phyloP scores from a whole-genome alignment of 1,140 invertebrate genomes.

The Cataglyphis hispanica region DNA sequence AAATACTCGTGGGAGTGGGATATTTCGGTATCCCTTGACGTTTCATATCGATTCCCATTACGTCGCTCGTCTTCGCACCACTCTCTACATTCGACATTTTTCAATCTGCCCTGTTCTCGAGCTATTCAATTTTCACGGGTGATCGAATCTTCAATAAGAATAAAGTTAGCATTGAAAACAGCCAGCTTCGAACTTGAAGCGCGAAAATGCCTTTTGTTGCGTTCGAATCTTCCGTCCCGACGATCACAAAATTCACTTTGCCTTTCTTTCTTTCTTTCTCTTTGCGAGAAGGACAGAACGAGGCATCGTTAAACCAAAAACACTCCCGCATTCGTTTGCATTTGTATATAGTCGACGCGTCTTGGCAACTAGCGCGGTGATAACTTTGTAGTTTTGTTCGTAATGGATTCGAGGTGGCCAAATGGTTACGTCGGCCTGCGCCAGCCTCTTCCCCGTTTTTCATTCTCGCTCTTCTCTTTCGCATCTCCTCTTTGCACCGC shows the following conservation, averaged over 20 bases:
- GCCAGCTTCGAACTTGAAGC: constrained; percentile 44
- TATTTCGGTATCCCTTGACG: not conserved
- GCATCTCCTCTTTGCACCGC: constrained; percentile 29
- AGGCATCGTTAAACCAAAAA: constrained; percentile 37
- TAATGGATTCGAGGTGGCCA: constrained; percentile 76
- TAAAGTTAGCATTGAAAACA: constrained; percentile 56
- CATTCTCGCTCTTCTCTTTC: not conserved
- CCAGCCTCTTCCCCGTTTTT: not conserved
- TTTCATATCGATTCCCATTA: constrained; percentile 27
- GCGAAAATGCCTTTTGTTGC: constrained; percentile 50
- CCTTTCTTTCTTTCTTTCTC: not conserved
- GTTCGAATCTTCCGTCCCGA: constrained; percentile 41
- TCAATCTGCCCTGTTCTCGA: constrained; percentile 73
- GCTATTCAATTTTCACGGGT: constrained; percentile 73
- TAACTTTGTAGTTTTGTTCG: constrained; percentile 72
- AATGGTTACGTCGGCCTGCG: constrained; percentile 69
- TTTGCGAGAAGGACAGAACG: not conserved
- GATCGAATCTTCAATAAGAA: constrained; percentile 57
- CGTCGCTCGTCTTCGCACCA: constrained; percentile 22
- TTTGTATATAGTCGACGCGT: constrained; percentile 49
- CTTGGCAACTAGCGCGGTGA: constrained; percentile 70
- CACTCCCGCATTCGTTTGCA: constrained; percentile 63
- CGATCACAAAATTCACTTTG: constrained; percentile 48
- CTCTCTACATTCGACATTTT: constrained; percentile 31
- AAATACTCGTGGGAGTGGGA: not conserved